These are phyloP conservation scores for Solenopsis fugax DNA, from an alignment of 1,140 invertebrate genomes.

Conservation along the genomic window DNA sequence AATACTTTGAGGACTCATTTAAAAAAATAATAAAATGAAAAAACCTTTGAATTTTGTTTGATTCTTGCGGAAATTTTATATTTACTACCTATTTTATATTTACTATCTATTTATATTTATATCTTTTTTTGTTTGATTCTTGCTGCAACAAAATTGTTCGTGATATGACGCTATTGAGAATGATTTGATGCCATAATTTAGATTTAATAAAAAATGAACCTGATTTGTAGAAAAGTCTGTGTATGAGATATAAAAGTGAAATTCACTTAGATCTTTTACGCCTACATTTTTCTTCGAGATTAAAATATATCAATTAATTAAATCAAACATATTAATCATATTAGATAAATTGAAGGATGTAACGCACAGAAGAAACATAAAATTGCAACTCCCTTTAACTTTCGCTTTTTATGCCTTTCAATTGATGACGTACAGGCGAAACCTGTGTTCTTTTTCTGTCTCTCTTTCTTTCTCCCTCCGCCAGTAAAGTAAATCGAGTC, in stretches of 20 bases:
- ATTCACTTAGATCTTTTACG: not conserved
- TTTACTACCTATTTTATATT: no score
- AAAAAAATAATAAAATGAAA: no score
- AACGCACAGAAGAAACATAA: not conserved
- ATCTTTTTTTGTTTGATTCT: no score
- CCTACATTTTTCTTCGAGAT: not conserved
- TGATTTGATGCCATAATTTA: no score
- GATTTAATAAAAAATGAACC: not conserved
- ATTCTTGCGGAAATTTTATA: no score
- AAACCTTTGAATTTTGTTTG: no score
- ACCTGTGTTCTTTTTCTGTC: no score
- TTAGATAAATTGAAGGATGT: not conserved
- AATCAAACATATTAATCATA: constrained; percentile 11
- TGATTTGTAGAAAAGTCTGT: not conserved
- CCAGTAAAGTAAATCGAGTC: not conserved
- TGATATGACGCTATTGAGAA: no score
- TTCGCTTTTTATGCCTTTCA: not conserved
- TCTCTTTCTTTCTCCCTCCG: not conserved
- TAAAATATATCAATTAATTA: not conserved
- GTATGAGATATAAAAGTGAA: not conserved
- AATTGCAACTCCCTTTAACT: not conserved
- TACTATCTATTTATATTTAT: no score
- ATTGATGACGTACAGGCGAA: not conserved
- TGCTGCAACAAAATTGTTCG: no score
- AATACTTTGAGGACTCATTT: no score